Percentiles rank a stretch among this genome's conserved stretches.
Conservation (phyloP, 2,888 invertebrate species). For the Neocrepidodera transversa region DNA sequence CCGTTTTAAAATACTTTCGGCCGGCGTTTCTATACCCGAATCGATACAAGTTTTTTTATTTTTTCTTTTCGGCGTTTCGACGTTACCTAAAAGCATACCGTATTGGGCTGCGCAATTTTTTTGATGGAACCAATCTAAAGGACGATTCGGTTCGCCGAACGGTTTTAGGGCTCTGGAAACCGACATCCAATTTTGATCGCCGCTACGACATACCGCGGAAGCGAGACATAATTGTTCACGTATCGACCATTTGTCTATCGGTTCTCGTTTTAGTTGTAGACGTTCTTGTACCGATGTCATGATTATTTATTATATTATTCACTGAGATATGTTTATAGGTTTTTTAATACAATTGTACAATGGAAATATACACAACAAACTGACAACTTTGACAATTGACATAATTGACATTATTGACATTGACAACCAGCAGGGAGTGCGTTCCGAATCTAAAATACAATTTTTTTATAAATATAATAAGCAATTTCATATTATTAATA, state of each 20-base stretch:
- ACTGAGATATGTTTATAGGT: no score
- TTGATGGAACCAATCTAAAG: slow-evolving; percentile 88
- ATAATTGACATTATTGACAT: no score
- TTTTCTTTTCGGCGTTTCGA: slow-evolving; percentile 85
- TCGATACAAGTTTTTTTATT: slow-evolving; percentile 71
- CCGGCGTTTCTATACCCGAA: slow-evolving; percentile 71
- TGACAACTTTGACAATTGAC: no score
- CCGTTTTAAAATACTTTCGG: slow-evolving; percentile 78
- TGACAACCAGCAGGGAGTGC: no score
- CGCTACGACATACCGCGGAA: slow-evolving; percentile 82
- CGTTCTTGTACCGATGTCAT: slow-evolving; percentile 60
- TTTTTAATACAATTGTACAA: no score
- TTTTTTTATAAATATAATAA: no score
- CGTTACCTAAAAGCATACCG: slow-evolving; percentile 78
- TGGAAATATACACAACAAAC: no score
- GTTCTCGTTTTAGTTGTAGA: slow-evolving; percentile 68
- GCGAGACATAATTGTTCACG: slow-evolving; percentile 86
- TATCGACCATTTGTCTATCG: slow-evolving; percentile 84
- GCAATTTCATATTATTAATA: no score
- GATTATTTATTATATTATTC: not conserved
- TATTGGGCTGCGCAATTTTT: slow-evolving; percentile 92
- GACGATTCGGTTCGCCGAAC: slow-evolving; percentile 77
- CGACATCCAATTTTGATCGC: slow-evolving; percentile 92
- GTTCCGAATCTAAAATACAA: no score
- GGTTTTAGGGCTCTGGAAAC: slow-evolving; percentile 82